Evolutionary conservation across 2,113 vertebrate species (phyloP), one percentile per base, ranked within the genome.

Genomic region (Malurus melanocephalus): DNA sequence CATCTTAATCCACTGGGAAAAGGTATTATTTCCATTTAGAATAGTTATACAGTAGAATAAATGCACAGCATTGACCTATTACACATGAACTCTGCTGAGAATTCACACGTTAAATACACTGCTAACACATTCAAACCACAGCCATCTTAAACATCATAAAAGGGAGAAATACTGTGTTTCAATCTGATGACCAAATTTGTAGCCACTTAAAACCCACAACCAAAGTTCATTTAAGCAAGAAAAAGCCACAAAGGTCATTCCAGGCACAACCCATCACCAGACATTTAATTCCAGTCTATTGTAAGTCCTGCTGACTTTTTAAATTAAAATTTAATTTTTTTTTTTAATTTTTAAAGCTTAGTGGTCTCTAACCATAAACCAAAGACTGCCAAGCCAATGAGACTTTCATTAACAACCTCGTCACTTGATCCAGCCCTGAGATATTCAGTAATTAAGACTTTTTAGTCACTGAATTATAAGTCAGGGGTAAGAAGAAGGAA

Each of bases 91-190:
- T 66, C 26, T 42, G 73, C 61, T 75, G 53, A 56, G 38, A 49
- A 27, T n/a, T 64, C 26, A 23, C 11, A 69, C 12, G 11, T 19
- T 14, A 65, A 77, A 43, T 11, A 19, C 21, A 8, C 4, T 9
- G 40, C 66, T 62, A 52, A n/a, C 33, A 48, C 8, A 11, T 13
- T 42, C 59, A 30, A 72, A n/a, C 28, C 22, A 52, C 42, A 6
- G 33, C 18, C 12, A 38, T 15, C 38, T 42, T 27, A 33, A 52
- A 22, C 16, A 72, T 55, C 16, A 30, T 1, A 5, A 35, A 56
- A 32, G 15, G 32, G 52, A 86, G 49, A 80, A 88, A 71, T 28
- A 13, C 9, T 16, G 6, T 0, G 0, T n/a, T 72, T 27, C 35
- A 30, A 30, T 9, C 48, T 26, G 46, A 43, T 13, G 10, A 59